Conservation (phyloP, 2,113 vertebrate species). For the Thamnaconus septentrionalis region DNA sequence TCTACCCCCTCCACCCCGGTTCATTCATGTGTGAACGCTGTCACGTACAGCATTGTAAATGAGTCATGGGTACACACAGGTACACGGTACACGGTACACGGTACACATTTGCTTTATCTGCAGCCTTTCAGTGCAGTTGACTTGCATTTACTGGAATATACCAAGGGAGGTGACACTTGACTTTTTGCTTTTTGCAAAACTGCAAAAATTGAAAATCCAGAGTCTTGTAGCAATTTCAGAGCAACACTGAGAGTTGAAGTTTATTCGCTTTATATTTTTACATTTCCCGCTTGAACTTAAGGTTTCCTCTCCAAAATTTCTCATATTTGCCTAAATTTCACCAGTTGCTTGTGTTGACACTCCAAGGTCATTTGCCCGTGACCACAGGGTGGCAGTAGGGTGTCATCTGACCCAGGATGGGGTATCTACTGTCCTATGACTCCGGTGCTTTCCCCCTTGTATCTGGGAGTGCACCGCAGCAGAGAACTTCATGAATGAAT, state of each 20-base stretch:
- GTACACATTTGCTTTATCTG: conserved; percentile 36
- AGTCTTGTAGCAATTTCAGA: conserved; percentile 9
- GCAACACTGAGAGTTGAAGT: conserved; percentile 1
- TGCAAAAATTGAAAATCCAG: too few species aligned
- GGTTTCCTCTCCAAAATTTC: too few species aligned
- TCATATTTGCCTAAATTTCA: neutral
- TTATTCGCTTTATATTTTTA: neutral
- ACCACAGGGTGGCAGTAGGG: conserved; percentile 64
- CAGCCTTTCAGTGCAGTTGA: neutral
- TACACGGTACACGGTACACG: conserved; percentile 16
- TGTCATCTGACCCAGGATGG: conserved; percentile 22
- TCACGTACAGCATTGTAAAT: conserved; percentile 53
- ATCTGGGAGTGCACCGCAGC: neutral
- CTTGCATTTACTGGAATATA: conserved; percentile 11
- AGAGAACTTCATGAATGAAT: conserved; percentile 30
- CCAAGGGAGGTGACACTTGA: neutral
- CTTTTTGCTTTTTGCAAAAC: conserved; percentile 17
- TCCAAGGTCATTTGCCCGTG: conserved; percentile 41
- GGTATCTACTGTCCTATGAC: conserved; percentile 28
- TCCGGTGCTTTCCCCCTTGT: conserved; percentile 29
- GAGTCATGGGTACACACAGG: conserved; percentile 24
- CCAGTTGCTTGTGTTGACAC: conserved; percentile 4
- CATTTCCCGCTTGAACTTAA: too few species aligned
- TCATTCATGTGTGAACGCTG: conserved; percentile 47
- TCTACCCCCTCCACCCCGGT: neutral